Base-by-base conservation (phyloP, 2,113 vertebrate genomes). In the Gnathonemus echidnorhynchus region DNA sequence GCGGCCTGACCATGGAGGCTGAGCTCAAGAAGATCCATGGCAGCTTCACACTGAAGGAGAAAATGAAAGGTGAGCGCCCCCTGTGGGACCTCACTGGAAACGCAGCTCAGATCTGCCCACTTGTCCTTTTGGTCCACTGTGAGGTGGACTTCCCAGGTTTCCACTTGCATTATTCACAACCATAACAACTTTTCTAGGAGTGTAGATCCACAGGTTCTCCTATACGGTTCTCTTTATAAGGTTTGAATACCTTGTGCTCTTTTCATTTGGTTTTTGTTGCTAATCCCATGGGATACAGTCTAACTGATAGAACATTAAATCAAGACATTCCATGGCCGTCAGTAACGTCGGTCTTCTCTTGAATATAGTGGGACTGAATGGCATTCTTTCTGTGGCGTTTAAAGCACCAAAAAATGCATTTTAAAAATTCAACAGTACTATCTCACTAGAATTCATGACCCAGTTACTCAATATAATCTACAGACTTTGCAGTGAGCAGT, bases 1-100 rank as follows among this genome's bases (percentile, higher is more conserved):
- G 98, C 0, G 98, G 98, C 0, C 95, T 99, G 21, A 99, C 98
- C 1, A 99, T 99, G 98, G 98, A 99, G 66, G 97, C 98, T 0
- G 98, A 99, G 70, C 97, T 99, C 45, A 99, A 99, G 93, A 98
- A 98, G 92, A 99, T 99, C 92, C 98, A 99, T 0, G 98, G 98
- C 86, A 99, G 98, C 90, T 99, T 99, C 93, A 99, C 98, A 0
- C 95, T 99, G 39, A 99, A 99, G 92, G 98, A 99, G 91, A 99
- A 98, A 93, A 99, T 99, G 98, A 99, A 99, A 97, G 98, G 98
- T 99, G 92, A 88, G 83, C n/a, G 8, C 7, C 39, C 7, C 80
- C 80, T 46, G 7, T 9, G 21, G 21, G 17, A 46, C 42, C 5
- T 48, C 19, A 21, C 0, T 48, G 35, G 19, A 46, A 48, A 24